phyloP scores from a whole-genome alignment of 2,888 invertebrate genomes.

The Limnephilus lunatus region DNA sequence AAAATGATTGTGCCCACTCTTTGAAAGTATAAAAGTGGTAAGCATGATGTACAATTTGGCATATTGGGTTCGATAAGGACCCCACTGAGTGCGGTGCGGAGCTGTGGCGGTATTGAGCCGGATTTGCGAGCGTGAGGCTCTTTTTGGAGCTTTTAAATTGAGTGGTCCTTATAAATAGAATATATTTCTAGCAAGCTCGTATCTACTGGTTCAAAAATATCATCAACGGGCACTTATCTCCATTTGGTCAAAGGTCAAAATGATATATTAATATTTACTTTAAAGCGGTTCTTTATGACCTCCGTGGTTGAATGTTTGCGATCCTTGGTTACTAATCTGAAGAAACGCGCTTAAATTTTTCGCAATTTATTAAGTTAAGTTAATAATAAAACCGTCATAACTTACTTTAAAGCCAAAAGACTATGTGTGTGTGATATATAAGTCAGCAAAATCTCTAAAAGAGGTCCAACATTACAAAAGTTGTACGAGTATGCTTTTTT shows the following conservation, averaged over 20 bases:
- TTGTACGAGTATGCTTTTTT: too few species aligned
- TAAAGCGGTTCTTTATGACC: too few species aligned
- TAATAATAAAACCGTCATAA: too few species aligned
- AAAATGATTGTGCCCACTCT: conserved; percentile 27
- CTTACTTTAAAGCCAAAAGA: too few species aligned
- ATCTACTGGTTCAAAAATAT: not conserved
- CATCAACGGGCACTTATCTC: not conserved
- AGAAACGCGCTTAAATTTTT: too few species aligned
- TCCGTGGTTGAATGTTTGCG: too few species aligned
- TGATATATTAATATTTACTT: not conserved
- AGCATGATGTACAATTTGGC: not conserved
- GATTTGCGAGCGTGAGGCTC: conserved; percentile 6
- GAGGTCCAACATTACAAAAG: too few species aligned
- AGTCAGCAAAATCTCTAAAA: too few species aligned
- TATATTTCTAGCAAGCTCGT: not conserved
- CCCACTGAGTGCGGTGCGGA: conserved; percentile 14
- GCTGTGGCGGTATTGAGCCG: conserved; percentile 32
- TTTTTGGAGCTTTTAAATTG: conserved; percentile 39
- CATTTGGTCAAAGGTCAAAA: not conserved
- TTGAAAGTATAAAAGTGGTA: not conserved
- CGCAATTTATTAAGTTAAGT: too few species aligned
- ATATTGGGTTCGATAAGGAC: conserved; percentile 23
- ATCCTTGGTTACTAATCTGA: too few species aligned
- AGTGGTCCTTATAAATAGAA: not conserved
- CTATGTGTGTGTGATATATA: too few species aligned